A percentile compares a stretch with the other conserved stretches of the same genome.
These are phyloP conservation scores for Lemur catta DNA, from an alignment of 2,797 vertebrate species.

Conservation along the genomic window DNA sequence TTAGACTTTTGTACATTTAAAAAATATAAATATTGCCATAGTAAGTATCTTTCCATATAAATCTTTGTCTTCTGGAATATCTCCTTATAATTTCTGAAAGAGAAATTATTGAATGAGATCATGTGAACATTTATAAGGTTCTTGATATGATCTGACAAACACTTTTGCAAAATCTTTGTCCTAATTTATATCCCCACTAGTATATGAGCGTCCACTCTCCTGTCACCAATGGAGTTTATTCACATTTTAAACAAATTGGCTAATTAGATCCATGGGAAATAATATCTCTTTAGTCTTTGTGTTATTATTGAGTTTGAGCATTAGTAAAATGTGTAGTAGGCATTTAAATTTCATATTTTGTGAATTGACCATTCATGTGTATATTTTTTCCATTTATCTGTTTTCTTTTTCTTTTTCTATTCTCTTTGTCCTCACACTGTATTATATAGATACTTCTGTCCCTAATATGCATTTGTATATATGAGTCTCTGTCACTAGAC, in stretches of 20 bases:
- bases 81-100: background rate
- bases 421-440: background rate
- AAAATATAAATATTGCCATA: background rate
- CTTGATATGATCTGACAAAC: conserved; percentile 19
- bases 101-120: background rate
- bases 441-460: background rate
- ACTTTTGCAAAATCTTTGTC: conserved; percentile 42
- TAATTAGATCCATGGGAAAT: background rate
- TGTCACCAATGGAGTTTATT: background rate
- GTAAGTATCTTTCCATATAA: background rate
- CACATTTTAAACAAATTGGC: conserved; percentile 28
- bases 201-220: background rate
- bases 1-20: background rate
- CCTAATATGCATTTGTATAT: background rate
- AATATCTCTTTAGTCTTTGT: background rate
- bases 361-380: background rate
- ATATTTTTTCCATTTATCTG: background rate
- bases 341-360: conserved; percentile 32
- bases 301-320: background rate
- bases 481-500: background rate
- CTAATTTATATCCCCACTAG: background rate
- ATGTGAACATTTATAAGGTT: background rate
- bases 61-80: conserved; percentile 3
- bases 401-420: background rate
- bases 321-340: background rate